Conservation (phyloP, 2,888 invertebrate genomes). For the Eristalinus sepulchralis region DNA sequence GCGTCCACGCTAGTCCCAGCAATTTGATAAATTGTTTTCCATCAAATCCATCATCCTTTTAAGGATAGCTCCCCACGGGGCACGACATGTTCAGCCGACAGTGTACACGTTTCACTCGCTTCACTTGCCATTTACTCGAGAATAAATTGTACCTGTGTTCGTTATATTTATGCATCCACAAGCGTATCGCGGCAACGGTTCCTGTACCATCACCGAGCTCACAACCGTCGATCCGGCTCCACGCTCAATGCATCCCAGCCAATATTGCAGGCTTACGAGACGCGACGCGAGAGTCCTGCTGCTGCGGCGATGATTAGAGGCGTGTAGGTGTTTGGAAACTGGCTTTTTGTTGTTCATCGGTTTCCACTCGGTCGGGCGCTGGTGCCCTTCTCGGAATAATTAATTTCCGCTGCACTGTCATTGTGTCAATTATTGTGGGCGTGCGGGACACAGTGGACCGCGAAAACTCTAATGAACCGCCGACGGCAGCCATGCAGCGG, state of each 20-base stretch:
- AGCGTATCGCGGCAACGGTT: slow-evolving; percentile 27
- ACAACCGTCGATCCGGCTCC: background rate
- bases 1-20: no score
- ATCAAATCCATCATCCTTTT: background rate
- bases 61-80: background rate
- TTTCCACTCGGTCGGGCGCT: slow-evolving; percentile 6
- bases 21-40: no score
- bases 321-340: slow-evolving; percentile 38
- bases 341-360: slow-evolving; percentile 54
- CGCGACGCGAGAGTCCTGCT: background rate
- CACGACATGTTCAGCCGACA: background rate
- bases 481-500: slow-evolving; percentile 22
- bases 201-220: background rate
- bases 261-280: slow-evolving; percentile 11
- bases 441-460: slow-evolving; percentile 44
- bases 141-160: slow-evolving; percentile 63
- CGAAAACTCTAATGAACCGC: slow-evolving; percentile 63
- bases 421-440: slow-evolving; percentile 65
- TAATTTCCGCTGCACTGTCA: slow-evolving; percentile 66
- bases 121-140: slow-evolving; percentile 6
- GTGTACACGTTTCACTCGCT: background rate
- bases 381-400: slow-evolving; percentile 52
- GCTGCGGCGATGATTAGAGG: background rate
- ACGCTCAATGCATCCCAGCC: background rate
- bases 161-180: slow-evolving; percentile 59